A percentile compares a stretch with the other conserved stretches of the same genome.
phyloP scores from a whole-genome alignment of 2,113 vertebrate genomes.

The Cromileptes altivelis region DNA sequence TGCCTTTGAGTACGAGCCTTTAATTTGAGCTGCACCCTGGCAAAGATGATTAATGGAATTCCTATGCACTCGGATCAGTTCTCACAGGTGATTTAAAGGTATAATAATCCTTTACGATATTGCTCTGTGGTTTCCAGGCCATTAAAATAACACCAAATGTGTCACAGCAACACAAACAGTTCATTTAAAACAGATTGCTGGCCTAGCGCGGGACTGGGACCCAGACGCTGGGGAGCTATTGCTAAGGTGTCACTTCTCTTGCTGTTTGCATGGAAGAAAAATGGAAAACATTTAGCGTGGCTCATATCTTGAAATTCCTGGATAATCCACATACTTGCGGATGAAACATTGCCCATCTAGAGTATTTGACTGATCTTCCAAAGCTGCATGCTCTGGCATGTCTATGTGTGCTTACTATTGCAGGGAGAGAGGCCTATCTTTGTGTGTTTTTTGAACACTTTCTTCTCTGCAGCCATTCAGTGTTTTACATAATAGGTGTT shows the following conservation, averaged over 20 bases:
- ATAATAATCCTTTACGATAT: constrained; percentile 86
- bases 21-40: constrained; percentile 75
- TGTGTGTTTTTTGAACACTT: not conserved
- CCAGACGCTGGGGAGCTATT: constrained; percentile 74
- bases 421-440: not conserved
- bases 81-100: constrained; percentile 86
- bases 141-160: constrained; percentile 85
- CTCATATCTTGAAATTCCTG: constrained; percentile 50
- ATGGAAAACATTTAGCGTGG: constrained; percentile 66
- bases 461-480: not conserved
- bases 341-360: constrained; percentile 9
- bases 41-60: constrained; percentile 87
- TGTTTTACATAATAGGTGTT: not conserved
- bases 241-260: constrained; percentile 70
- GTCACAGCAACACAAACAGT: constrained; percentile 85
- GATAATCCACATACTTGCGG: constrained; percentile 42
- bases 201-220: constrained; percentile 43
- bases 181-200: constrained; percentile 87
- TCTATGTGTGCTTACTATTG: not conserved
- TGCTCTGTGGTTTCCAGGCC: constrained; percentile 83
- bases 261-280: constrained; percentile 65
- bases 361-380: not conserved
- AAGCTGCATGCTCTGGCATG: not conserved
- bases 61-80: constrained; percentile 73
- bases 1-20: constrained; percentile 51